A percentile compares a stretch with the other conserved stretches of the same genome.
Evolutionary conservation across 2,888 invertebrate species (phyloP).

Genomic region (Tetheella fluctuosa): DNA sequence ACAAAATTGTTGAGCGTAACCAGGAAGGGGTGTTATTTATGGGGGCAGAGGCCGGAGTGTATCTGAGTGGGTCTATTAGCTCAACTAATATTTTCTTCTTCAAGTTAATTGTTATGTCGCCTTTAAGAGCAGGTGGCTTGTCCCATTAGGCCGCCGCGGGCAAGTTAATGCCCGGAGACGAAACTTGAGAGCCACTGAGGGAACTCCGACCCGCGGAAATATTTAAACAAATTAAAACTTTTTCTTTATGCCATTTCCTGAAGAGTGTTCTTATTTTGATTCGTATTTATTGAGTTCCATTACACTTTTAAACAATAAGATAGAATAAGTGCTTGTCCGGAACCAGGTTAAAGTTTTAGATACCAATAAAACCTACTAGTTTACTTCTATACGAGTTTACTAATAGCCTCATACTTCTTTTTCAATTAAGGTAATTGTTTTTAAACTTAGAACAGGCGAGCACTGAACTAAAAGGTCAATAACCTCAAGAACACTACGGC

Average conservation of each 20-base stretch:
- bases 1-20: constrained; percentile 71
- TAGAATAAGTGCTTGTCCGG: constrained; percentile 34
- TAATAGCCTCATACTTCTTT: background rate
- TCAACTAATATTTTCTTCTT: constrained; percentile 82
- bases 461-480: no score
- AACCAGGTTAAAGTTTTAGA: background rate
- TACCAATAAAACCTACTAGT: background rate
- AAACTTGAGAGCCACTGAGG: constrained; percentile 68
- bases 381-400: background rate
- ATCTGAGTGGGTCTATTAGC: constrained; percentile 79
- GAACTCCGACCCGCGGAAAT: constrained; percentile 69
- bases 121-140: constrained; percentile 81
- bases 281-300: constrained; percentile 65
- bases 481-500: background rate
- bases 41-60: constrained; percentile 71
- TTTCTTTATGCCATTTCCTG: constrained; percentile 69
- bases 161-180: constrained; percentile 68
- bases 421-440: background rate
- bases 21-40: constrained; percentile 79
- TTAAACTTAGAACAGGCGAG: background rate
- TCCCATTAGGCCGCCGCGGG: constrained; percentile 74
- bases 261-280: constrained; percentile 66
- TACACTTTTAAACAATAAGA: constrained; percentile 41
- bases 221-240: constrained; percentile 83
- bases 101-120: constrained; percentile 82